Evolutionary conservation across 2,797 vertebrate genomes (phyloP).

Genomic region (Melanitta fusca): DNA sequence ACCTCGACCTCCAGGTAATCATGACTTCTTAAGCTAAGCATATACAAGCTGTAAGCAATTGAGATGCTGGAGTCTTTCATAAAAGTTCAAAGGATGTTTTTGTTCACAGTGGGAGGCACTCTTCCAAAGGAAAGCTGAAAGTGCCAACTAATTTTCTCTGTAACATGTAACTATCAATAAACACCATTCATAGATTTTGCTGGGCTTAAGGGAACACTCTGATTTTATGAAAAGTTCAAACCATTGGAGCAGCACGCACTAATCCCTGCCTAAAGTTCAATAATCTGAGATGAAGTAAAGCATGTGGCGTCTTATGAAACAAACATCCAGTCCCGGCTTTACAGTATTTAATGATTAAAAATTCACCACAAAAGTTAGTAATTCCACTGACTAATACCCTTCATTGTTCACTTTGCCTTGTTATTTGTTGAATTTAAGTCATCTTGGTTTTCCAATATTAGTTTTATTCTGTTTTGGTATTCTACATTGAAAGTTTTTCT

Average conservation of each 20-base stretch:
- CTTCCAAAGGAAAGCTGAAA: background rate
- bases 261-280: background rate
- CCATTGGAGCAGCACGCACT: background rate
- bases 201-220: background rate
- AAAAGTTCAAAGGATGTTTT: background rate
- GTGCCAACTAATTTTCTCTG: background rate
- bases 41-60: background rate
- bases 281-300: background rate
- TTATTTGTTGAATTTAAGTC: background rate
- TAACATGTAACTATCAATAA: background rate
- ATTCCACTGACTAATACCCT: background rate
- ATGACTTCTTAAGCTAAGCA: background rate
- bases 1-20: background rate
- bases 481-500: background rate
- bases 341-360: background rate
- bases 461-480: background rate
- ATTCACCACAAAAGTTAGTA: rapidly evolving
- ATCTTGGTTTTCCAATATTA: background rate
- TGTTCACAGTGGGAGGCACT: background rate
- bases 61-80: background rate
- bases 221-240: background rate
- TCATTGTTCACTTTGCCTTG: background rate
- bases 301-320: background rate
- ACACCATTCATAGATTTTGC: background rate
- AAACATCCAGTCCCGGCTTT: background rate